These are phyloP conservation scores for Cynocephalus volans DNA, from an alignment of 2,113 vertebrate species.

Conservation along the genomic window DNA sequence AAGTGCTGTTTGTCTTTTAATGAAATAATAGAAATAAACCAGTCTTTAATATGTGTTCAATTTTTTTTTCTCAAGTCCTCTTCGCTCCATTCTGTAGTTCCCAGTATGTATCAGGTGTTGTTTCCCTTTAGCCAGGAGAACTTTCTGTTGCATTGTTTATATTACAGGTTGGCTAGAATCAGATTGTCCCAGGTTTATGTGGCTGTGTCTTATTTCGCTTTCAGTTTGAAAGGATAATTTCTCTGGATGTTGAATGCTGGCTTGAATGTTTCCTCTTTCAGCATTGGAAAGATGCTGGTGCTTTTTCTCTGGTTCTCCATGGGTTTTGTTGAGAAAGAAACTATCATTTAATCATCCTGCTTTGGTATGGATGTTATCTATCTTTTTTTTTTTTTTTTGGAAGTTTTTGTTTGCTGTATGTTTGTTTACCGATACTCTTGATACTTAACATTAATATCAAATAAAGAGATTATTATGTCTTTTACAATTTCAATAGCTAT, in stretches of 20 bases:
- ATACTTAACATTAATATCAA: neutral
- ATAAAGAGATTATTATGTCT: neutral
- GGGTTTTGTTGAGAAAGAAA: neutral
- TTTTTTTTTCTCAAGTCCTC: neutral
- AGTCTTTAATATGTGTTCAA: neutral
- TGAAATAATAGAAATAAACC: neutral
- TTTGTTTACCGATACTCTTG: constrained; percentile 30
- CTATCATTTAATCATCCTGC: neutral
- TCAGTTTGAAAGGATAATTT: constrained; percentile 13
- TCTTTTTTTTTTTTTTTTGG: neutral
- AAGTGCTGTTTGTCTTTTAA: constrained; percentile 51
- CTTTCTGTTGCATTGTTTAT: neutral
- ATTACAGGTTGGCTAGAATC: neutral
- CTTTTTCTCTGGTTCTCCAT: neutral
- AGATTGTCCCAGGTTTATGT: neutral
- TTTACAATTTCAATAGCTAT: neutral
- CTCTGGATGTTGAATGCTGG: neutral
- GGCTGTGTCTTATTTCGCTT: neutral
- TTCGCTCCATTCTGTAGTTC: neutral
- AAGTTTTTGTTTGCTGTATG: neutral
- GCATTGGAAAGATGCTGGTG: neutral
- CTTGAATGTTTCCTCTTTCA: constrained; percentile 28
- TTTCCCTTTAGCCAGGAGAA: neutral
- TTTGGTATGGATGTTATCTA: neutral
- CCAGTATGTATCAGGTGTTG: neutral